These are phyloP conservation scores for Nymphalis c-album DNA, from an alignment of 2,888 invertebrate genomes.

Conservation along the genomic window DNA sequence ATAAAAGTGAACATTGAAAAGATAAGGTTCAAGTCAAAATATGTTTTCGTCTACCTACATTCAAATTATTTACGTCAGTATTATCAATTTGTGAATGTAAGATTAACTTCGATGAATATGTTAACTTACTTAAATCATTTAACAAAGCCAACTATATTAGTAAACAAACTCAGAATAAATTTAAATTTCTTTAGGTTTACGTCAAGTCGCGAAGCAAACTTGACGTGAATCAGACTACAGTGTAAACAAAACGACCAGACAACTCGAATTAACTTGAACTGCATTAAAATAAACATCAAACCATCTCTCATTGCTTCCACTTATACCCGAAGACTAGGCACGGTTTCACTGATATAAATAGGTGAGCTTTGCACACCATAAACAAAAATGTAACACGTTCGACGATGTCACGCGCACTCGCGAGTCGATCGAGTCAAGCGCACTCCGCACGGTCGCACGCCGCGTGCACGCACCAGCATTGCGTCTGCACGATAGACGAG, in stretches of 20 bases:
- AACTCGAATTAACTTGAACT: conserved; percentile 62
- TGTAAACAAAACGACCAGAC: conserved; percentile 65
- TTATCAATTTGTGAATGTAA: neutral
- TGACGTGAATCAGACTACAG: conserved; percentile 64
- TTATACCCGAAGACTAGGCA: conserved; percentile 51
- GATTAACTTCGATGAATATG: neutral
- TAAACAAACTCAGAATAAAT: conserved; percentile 23
- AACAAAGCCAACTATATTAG: conserved; percentile 8
- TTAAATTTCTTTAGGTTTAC: conserved; percentile 43
- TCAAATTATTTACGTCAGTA: too few relatives aligned
- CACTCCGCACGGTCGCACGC: conserved; percentile 50
- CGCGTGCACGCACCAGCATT: conserved; percentile 74
- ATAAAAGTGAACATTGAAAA: too few relatives aligned
- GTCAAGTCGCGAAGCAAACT: conserved; percentile 50
- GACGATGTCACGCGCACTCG: conserved; percentile 54
- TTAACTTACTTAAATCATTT: conserved; percentile 10
- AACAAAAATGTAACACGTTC: conserved; percentile 66
- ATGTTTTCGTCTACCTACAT: too few relatives aligned
- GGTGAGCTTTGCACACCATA: conserved; percentile 64
- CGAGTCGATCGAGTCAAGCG: conserved; percentile 48
- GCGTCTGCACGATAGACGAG: conserved; percentile 73
- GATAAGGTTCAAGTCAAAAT: too few relatives aligned
- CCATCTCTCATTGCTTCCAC: conserved; percentile 58
- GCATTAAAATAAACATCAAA: conserved; percentile 67
- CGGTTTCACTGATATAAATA: conserved; percentile 64